Percentiles rank a stretch among this genome's conserved stretches.
phyloP scores from a whole-genome alignment of 2,888 invertebrate species.

The Pasiphila rectangulata region DNA sequence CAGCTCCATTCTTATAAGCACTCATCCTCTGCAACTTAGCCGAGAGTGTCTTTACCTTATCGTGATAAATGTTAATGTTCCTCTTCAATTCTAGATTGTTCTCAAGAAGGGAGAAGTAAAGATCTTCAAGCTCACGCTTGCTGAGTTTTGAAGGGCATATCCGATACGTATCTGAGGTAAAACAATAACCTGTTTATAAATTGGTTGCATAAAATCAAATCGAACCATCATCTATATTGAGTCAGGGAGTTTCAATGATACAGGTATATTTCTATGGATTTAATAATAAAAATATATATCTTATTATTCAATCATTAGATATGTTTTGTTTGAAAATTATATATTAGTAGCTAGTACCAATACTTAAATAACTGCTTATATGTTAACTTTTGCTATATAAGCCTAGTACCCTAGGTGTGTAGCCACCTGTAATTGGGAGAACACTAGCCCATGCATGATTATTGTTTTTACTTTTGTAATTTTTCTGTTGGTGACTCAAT shows the following conservation, averaged over 20 bases:
- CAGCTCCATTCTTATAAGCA: constrained; percentile 38
- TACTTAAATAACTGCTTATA: too few relatives aligned
- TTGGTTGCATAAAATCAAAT: background rate
- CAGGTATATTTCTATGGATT: background rate
- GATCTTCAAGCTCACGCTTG: constrained; percentile 84
- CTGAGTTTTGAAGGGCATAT: constrained; percentile 77
- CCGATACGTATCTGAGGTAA: constrained; percentile 45
- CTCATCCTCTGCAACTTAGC: constrained; percentile 57
- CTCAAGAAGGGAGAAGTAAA: constrained; percentile 82
- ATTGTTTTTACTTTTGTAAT: too few relatives aligned
- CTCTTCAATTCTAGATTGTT: constrained; percentile 83
- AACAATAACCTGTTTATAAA: background rate
- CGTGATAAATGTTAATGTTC: constrained; percentile 81
- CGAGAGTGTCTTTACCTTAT: constrained; percentile 59
- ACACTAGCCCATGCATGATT: too few relatives aligned
- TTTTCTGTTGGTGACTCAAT: too few relatives aligned
- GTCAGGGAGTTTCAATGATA: background rate
- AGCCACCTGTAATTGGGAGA: too few relatives aligned
- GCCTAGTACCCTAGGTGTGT: too few relatives aligned
- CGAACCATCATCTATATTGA: background rate
- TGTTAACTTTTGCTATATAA: too few relatives aligned
- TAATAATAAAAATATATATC: background rate
- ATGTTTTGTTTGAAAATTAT: too few relatives aligned
- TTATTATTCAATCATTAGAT: too few relatives aligned
- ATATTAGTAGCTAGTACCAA: too few relatives aligned